These are phyloP conservation scores for Labroides dimidiatus DNA, from an alignment of 2,797 vertebrate genomes.

Conservation along the genomic window DNA sequence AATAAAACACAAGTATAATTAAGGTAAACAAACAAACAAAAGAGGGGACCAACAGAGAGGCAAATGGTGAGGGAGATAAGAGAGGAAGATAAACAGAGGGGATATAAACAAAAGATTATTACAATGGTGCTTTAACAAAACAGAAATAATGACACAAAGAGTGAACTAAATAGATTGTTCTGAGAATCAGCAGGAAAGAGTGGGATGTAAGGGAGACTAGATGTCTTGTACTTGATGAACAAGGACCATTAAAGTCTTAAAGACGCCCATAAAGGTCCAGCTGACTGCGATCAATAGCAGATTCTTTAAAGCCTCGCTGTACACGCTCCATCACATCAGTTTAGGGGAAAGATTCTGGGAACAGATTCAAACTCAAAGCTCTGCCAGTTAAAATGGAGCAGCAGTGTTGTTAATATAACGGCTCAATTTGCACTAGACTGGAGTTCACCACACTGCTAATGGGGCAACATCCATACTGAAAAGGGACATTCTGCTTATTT, in stretches of 20 bases:
- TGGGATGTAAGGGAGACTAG: background rate
- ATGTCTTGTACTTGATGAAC: conserved; percentile 1
- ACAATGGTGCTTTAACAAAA: background rate
- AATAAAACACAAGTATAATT: background rate
- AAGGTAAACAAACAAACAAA: background rate
- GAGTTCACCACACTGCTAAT: conserved; percentile 10
- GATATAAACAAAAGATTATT: background rate
- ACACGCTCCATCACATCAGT: conserved; percentile 7
- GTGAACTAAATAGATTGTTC: background rate
- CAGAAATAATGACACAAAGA: background rate
- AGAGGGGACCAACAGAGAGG: background rate
- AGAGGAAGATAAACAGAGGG: background rate
- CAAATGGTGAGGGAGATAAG: conserved; percentile 9
- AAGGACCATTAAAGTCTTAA: conserved; percentile 5
- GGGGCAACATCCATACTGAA: conserved; percentile 4
- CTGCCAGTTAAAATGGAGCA: background rate
- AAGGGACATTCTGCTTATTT: background rate
- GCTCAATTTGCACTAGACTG: background rate
- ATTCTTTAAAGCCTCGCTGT: conserved; percentile 10
- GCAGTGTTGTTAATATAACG: background rate
- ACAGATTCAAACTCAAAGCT: conserved; percentile 7
- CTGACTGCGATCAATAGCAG: conserved; percentile 9
- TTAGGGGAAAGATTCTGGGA: background rate
- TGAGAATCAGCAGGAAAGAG: background rate
- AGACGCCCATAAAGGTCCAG: background rate